phyloP scores from a whole-genome alignment of 1,140 invertebrate species.

The Laupala kohalensis region DNA sequence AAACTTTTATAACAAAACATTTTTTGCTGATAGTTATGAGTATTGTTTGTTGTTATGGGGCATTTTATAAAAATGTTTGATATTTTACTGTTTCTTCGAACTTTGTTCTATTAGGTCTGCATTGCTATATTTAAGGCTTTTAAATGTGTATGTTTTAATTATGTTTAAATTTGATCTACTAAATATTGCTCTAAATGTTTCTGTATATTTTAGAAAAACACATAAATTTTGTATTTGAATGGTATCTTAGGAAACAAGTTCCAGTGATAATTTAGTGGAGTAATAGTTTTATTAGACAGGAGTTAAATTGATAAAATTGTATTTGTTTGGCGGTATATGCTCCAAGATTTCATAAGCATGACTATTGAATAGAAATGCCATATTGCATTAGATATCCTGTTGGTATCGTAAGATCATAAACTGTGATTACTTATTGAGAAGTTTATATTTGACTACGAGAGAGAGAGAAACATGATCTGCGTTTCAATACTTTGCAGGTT shows the following conservation, averaged over 20 bases:
- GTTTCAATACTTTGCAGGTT: neutral
- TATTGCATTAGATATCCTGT: neutral
- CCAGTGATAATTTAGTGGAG: too few relatives aligned
- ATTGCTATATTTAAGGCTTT: neutral
- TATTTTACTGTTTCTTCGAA: neutral
- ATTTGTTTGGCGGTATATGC: neutral
- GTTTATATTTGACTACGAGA: too few relatives aligned
- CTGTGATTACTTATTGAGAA: neutral
- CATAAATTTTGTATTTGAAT: too few relatives aligned
- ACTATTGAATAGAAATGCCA: neutral
- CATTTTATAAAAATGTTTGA: neutral
- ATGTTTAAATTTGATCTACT: too few relatives aligned
- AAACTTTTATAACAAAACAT: slow-evolving; percentile 7
- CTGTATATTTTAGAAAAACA: too few relatives aligned
- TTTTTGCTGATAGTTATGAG: neutral
- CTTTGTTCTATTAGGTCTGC: neutral
- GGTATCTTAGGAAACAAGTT: too few relatives aligned
- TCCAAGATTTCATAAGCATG: neutral
- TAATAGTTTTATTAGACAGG: too few relatives aligned
- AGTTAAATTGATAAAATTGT: too few relatives aligned
- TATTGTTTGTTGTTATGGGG: neutral
- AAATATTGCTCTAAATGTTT: too few relatives aligned
- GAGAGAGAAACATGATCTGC: neutral
- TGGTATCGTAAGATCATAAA: neutral
- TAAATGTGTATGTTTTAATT: too few relatives aligned